phyloP scores from a whole-genome alignment of 2,888 invertebrate species.

The Lamellibrachia columna region DNA sequence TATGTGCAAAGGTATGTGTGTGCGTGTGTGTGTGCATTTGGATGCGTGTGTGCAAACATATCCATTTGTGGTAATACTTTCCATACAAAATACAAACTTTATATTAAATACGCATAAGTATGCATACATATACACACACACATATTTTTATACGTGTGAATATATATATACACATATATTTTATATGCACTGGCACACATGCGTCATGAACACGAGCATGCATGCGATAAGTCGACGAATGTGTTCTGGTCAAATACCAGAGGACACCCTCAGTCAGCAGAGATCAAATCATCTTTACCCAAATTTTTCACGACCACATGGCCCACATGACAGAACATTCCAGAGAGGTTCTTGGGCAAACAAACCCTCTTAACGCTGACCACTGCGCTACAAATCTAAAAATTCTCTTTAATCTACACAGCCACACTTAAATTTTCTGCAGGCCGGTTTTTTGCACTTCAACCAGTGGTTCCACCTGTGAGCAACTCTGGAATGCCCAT shows the following conservation, averaged over 20 bases:
- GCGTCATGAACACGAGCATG: background rate
- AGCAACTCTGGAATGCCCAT: background rate
- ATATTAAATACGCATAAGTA: background rate
- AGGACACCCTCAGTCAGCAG: background rate
- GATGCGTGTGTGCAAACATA: background rate
- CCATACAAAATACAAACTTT: constrained; percentile 16
- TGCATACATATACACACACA: background rate
- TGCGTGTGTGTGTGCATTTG: background rate
- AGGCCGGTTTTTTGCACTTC: background rate
- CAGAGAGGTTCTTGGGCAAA: background rate
- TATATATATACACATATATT: background rate
- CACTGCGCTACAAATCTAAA: background rate
- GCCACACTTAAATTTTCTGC: background rate
- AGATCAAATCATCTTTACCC: background rate
- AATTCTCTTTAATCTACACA: background rate
- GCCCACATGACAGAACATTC: background rate
- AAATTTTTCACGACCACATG: background rate
- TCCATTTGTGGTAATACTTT: constrained; percentile 4
- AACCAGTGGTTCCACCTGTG: background rate
- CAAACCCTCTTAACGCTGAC: background rate
- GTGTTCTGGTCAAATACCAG: background rate
- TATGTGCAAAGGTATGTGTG: background rate
- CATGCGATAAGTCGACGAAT: background rate
- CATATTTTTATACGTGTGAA: background rate
- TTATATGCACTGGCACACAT: background rate